Evolutionary conservation across 2,113 vertebrate genomes (phyloP).

Genomic region (Sylvilagus bachmani): DNA sequence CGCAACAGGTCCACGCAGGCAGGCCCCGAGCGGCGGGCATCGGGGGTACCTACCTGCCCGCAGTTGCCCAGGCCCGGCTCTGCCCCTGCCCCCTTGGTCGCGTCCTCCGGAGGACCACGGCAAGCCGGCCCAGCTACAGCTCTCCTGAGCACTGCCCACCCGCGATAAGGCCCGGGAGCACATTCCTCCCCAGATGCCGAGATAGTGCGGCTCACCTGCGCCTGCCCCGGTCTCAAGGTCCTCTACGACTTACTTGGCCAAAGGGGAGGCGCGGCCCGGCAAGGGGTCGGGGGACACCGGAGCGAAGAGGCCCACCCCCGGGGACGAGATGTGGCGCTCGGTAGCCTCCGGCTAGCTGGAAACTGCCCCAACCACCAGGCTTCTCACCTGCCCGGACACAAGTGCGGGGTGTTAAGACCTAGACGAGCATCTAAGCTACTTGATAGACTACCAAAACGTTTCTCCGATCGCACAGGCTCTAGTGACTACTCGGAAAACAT

Average conservation of each 20-base stretch:
- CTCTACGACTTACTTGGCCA: neutral
- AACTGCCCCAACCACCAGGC: neutral
- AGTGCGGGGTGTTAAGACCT: neutral
- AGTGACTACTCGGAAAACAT: neutral
- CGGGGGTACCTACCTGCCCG: conserved; percentile 63
- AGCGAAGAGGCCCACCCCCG: neutral
- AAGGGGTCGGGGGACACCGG: neutral
- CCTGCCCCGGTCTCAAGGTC: conserved; percentile 10
- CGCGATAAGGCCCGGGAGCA: conserved; percentile 54
- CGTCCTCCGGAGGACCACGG: neutral
- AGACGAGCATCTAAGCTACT: neutral
- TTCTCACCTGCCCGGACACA: neutral
- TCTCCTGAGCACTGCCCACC: neutral
- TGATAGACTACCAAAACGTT: neutral
- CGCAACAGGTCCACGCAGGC: conserved; percentile 65
- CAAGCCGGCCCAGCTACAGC: neutral
- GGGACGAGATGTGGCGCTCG: too few relatives aligned
- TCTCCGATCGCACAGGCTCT: neutral
- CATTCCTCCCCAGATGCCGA: conserved; percentile 65
- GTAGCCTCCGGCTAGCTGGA: neutral
- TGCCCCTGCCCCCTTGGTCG: neutral
- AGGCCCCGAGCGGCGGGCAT: neutral
- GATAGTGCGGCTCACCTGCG: neutral
- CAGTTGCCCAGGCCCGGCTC: neutral
- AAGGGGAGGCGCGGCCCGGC: neutral